phyloP scores from a whole-genome alignment of 2,113 vertebrate genomes.

The Ahaetulla prasina region DNA sequence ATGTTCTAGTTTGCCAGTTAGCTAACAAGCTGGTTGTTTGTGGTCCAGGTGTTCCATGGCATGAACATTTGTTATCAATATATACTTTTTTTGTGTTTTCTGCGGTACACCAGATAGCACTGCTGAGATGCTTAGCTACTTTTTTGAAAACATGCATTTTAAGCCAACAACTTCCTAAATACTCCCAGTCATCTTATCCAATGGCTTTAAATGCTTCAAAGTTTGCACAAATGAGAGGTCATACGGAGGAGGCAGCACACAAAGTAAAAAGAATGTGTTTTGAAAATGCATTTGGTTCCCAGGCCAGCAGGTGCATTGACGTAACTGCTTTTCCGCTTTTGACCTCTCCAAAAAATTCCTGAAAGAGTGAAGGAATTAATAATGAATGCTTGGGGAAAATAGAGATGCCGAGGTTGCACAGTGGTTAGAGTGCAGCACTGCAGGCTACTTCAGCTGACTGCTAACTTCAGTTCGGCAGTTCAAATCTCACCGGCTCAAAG shows the following conservation, averaged over 20 bases:
- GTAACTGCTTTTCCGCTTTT: background rate
- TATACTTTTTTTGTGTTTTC: background rate
- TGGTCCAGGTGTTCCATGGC: background rate
- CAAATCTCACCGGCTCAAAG: no score
- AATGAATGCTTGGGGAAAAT: background rate
- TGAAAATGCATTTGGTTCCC: background rate
- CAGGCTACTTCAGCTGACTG: no score
- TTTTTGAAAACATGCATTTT: background rate
- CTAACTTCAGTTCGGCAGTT: no score
- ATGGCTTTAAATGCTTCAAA: background rate
- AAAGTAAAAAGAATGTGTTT: background rate
- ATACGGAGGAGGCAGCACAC: background rate
- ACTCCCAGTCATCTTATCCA: background rate
- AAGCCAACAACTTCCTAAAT: background rate
- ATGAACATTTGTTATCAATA: background rate
- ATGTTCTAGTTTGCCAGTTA: background rate
- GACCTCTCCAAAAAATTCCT: background rate
- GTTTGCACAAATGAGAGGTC: background rate
- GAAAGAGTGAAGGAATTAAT: background rate
- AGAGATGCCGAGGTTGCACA: background rate
- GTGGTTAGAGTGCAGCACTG: no score
- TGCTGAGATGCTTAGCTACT: background rate
- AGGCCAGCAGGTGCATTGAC: background rate
- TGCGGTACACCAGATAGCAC: background rate
- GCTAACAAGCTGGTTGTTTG: background rate